A percentile compares a stretch with the other conserved stretches of the same genome.
phyloP scores from a whole-genome alignment of 2,888 invertebrate species.

The Micropterix aruncella region DNA sequence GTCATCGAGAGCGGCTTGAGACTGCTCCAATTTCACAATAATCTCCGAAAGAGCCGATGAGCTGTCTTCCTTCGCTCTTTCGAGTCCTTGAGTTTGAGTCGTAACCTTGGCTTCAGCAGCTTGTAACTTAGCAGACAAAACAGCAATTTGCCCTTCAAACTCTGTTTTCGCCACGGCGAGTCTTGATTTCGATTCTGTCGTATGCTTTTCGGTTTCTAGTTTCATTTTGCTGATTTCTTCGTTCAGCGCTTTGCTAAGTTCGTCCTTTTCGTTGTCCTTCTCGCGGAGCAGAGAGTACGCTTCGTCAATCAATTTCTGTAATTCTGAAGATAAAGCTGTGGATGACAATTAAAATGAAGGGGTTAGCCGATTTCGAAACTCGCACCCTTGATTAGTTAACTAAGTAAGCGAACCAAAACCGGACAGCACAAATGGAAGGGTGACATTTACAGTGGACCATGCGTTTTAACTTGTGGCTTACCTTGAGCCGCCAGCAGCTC shows the following conservation, averaged over 20 bases:
- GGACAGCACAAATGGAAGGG: too few relatives aligned
- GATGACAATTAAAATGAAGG: slow-evolving; percentile 10
- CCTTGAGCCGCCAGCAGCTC: slow-evolving; percentile 34
- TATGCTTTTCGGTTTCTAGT: slow-evolving; percentile 35
- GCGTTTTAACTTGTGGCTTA: too few relatives aligned
- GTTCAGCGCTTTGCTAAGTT: slow-evolving; percentile 33
- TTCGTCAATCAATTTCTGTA: slow-evolving; percentile 36
- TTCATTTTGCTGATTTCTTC: slow-evolving; percentile 30
- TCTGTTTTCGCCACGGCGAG: slow-evolving; percentile 49
- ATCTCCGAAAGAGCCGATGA: slow-evolving; percentile 33
- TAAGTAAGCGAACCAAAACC: too few relatives aligned
- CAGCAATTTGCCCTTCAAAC: slow-evolving; percentile 42
- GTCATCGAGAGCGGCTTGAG: slow-evolving; percentile 35
- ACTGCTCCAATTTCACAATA: slow-evolving; percentile 29
- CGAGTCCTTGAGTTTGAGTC: slow-evolving; percentile 31
- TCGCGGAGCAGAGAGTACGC: slow-evolving; percentile 36
- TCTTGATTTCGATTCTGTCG: slow-evolving; percentile 44
- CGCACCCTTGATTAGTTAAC: neutral
- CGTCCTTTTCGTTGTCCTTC: slow-evolving; percentile 36
- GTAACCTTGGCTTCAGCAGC: slow-evolving; percentile 35
- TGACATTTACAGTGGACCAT: too few relatives aligned
- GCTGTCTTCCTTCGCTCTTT: slow-evolving; percentile 32
- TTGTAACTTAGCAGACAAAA: slow-evolving; percentile 36
- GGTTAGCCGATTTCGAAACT: neutral
- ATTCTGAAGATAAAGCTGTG: slow-evolving; percentile 33